Conservation (phyloP, 2,888 invertebrate species). For the Ochropleura plecta region DNA sequence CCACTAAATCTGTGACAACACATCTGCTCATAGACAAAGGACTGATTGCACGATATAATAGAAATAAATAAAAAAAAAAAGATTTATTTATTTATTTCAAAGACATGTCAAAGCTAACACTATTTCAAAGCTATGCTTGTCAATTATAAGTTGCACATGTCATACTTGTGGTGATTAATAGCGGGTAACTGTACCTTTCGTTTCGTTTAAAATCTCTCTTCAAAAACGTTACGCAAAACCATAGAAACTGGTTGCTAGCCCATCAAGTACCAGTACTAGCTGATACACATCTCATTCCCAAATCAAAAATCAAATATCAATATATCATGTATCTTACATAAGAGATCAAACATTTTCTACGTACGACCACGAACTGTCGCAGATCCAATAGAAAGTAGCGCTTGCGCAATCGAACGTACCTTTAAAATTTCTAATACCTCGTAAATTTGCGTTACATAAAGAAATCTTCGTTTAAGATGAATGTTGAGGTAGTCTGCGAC, state of each 20-base stretch:
- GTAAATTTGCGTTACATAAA: constrained; percentile 75
- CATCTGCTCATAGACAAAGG: too few species aligned
- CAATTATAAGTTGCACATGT: not conserved
- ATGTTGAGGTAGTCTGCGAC: not conserved
- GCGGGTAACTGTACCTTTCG: not conserved
- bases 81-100: too few species aligned
- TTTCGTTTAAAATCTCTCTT: not conserved
- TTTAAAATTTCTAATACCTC: constrained; percentile 75
- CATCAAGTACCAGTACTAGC: constrained; percentile 12
- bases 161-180: constrained; percentile 4
- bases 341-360: constrained; percentile 67
- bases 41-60: too few species aligned
- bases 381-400: constrained; percentile 72
- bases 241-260: constrained; percentile 11
- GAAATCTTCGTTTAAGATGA: constrained; percentile 55
- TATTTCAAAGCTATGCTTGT: not conserved
- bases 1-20: too few species aligned
- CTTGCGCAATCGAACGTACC: constrained; percentile 72
- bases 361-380: constrained; percentile 66
- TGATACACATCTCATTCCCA: constrained; percentile 41
- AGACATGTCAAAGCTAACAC: too few species aligned
- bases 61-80: too few species aligned
- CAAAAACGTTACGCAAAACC: constrained; percentile 3
- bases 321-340: constrained; percentile 65
- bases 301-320: constrained; percentile 51